Base-by-base conservation (phyloP, 2,888 invertebrate genomes). In the Macrophya alboannulata region DNA sequence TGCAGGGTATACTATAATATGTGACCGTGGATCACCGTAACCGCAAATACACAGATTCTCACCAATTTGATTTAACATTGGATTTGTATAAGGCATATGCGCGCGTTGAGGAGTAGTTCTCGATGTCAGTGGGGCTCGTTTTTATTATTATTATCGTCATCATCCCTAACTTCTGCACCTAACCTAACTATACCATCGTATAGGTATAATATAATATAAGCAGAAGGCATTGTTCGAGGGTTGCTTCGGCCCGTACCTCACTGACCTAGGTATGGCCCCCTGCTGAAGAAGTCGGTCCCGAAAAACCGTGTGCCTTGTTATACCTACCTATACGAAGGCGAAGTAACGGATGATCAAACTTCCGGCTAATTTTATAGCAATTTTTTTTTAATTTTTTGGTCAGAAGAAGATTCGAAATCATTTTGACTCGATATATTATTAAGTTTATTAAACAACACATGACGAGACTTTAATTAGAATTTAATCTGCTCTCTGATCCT, bases 11-110 rank as follows among this genome's bases (percentile, higher is more conserved):
- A n/a, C n/a, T n/a, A n/a, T n/a, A n/a, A n/a, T n/a, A n/a, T 43
- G 81, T 15, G 79, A 59, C 79, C 62, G 79, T n/a, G n/a, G 40
- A 82, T 71, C 31, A 65, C 74, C 71, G 82, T 85, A 84, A 87
- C 88, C 88, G 86, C 88, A 81, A 6, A 74, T 74, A 45, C 72
- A 43, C 8, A 45, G 45, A 45, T 74, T 74, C 72, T 74, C 72
- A 74, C 72, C 72, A 45, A 21, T 45, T 12, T 43, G 45, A 21
- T 68, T 62, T 62, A 37, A 55, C 17, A 88, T 86, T 85, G 55
- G 72, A 79, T 59, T 68, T 21, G 48, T 68, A 82, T 4, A 79
- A 9, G 9, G 45, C 12, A 12, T 74, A 9, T 9, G n/a, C n/a
- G n/a, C 12, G 12, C n/a, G 72, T 21, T 12, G 72, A 74, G 45